phyloP scores from a whole-genome alignment of 2,888 invertebrate genomes.

The Dichetophora obliterata region DNA sequence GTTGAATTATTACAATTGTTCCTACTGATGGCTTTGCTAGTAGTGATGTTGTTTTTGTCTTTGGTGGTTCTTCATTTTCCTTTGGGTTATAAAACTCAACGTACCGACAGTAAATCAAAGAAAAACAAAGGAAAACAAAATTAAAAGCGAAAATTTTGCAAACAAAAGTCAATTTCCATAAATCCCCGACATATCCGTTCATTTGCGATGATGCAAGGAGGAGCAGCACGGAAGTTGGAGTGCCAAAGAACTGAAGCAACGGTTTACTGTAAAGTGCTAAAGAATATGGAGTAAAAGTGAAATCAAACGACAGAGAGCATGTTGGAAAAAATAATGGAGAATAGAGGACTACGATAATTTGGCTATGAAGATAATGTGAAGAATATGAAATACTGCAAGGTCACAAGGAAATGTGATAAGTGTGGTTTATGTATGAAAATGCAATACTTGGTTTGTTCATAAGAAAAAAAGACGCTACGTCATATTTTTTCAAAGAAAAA shows the following conservation, averaged over 20 bases:
- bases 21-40: slow-evolving; percentile 25
- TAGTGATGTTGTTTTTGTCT: not conserved
- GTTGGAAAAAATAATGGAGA: not conserved
- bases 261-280: slow-evolving; percentile 21
- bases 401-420: too few relatives aligned
- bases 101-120: slow-evolving; percentile 47
- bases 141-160: slow-evolving; percentile 50
- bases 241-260: not conserved
- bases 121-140: slow-evolving; percentile 26
- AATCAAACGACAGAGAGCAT: not conserved
- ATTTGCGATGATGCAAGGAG: not conserved
- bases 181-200: slow-evolving; percentile 52
- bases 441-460: too few relatives aligned
- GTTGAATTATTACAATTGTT: slow-evolving; percentile 63
- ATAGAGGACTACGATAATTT: not conserved
- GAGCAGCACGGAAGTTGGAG: slow-evolving; percentile 1
- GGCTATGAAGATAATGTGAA: too few relatives aligned
- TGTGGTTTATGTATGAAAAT: too few relatives aligned
- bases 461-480: too few relatives aligned
- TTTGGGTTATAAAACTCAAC: slow-evolving; percentile 6
- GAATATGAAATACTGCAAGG: too few relatives aligned
- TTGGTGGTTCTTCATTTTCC: not conserved
- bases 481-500: too few relatives aligned
- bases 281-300: slow-evolving; percentile 38
- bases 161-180: slow-evolving; percentile 63